Base-by-base conservation (phyloP, 1,140 invertebrate genomes). In the Apis cerana region DNA sequence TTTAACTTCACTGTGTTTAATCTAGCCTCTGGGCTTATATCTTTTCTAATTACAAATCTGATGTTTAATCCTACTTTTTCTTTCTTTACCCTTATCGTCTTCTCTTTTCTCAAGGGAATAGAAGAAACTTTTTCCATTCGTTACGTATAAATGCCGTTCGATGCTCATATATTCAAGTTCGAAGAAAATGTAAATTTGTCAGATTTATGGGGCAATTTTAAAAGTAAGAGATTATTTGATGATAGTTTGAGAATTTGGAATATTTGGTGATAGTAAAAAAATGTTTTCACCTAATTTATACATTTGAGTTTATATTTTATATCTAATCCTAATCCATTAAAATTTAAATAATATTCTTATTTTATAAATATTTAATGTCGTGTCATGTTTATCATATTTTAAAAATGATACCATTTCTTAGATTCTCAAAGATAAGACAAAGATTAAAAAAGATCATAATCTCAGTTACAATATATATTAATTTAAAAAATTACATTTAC, bases 21-120 rank as follows among this genome's bases (percentile, higher is more conserved):
- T 71, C 58, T 62, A 13, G 33, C 27, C 54, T 54, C 56, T 8
- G 5, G 56, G 12, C 33, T 62, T 48, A 33, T 33, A 61, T 15
- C 33, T 48, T 61, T 62, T 62, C 19, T 59, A 76, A 76, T 76
- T 65, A 76, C 75, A 27, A 65, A 27, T 72, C 59, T 33, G 19
- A 54, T 72, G 54, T 78, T 43, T 69, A 78, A 78, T 78, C 69
- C 27, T 12, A 59, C 54, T 58, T 17, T 52, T 56, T 43, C 59
- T 69, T 21, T 27, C n/a, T 19, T n/a, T 19, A 1, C 48, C 5
- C 15, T 64, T 59, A 76, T 65, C 75, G 75, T 5, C 13, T 48
- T 27, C 64, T 48, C 9, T 50, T 59, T 5, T 59, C 19, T 23
- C 15, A 2, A 33, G 11, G 23, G 7, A 54, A 11, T 76, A 48